Evolutionary conservation across 2,797 vertebrate species (phyloP).

Genomic region (Brotogeris chrysoptera): DNA sequence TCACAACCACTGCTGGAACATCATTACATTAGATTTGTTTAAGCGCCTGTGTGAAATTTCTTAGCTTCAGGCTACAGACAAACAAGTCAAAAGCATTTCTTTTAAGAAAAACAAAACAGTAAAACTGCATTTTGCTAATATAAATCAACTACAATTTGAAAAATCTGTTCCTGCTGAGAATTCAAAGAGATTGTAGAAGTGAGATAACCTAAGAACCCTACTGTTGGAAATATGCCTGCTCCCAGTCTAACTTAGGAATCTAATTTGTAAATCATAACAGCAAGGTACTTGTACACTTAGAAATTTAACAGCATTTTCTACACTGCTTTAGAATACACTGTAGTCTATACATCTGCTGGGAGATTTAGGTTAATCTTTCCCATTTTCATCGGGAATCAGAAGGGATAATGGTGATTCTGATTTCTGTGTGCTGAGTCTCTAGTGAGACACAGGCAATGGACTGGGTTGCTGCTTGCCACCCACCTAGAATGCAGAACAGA

Average conservation of each 20-base stretch:
- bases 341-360: neutral
- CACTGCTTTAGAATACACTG: neutral
- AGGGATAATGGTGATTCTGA: neutral
- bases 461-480: neutral
- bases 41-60: neutral
- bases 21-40: neutral
- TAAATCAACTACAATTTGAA: neutral
- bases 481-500: neutral
- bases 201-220: neutral
- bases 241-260: neutral
- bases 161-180: neutral
- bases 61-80: neutral
- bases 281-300: neutral
- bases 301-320: neutral
- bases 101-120: neutral
- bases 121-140: neutral
- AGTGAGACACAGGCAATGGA: neutral
- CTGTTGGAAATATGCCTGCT: neutral
- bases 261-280: neutral
- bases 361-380: neutral
- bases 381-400: neutral
- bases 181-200: neutral
- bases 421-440: neutral
- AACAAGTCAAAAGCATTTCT: neutral
- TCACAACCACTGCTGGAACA: neutral